phyloP scores from a whole-genome alignment of 2,113 vertebrate species.

The Perca flavescens region DNA sequence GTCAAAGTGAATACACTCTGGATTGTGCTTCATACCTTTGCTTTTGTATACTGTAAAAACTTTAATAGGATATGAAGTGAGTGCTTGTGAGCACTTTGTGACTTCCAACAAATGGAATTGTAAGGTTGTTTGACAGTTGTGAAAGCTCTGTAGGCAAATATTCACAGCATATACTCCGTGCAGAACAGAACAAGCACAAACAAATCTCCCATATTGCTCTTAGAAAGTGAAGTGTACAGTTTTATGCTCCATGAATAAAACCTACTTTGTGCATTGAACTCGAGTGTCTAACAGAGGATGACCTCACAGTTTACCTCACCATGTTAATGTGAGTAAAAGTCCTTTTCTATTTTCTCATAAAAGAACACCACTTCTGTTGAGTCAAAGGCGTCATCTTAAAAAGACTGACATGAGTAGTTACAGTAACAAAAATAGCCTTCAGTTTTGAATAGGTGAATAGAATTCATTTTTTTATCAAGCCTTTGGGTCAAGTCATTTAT shows the following conservation, averaged over 20 bases:
- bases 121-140: background rate
- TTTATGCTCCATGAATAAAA: background rate
- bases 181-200: background rate
- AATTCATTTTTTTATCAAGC: background rate
- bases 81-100: background rate
- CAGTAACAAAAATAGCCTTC: background rate
- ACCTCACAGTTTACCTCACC: background rate
- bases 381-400: constrained; percentile 16
- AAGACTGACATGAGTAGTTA: constrained; percentile 37
- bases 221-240: background rate
- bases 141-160: background rate
- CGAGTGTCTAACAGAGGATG: background rate
- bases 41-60: background rate
- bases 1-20: background rate
- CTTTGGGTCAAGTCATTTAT: constrained; percentile 47
- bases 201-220: background rate
- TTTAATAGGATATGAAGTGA: background rate
- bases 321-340: background rate
- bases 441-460: constrained; percentile 19
- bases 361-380: background rate
- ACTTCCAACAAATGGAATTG: background rate
- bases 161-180: background rate
- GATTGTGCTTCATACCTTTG: too few species aligned
- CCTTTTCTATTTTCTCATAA: background rate
- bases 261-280: background rate